A percentile compares a stretch with the other conserved stretches of the same genome.
Conservation (phyloP, 2,888 invertebrate species). For the Mimumesa dahlbomi region DNA sequence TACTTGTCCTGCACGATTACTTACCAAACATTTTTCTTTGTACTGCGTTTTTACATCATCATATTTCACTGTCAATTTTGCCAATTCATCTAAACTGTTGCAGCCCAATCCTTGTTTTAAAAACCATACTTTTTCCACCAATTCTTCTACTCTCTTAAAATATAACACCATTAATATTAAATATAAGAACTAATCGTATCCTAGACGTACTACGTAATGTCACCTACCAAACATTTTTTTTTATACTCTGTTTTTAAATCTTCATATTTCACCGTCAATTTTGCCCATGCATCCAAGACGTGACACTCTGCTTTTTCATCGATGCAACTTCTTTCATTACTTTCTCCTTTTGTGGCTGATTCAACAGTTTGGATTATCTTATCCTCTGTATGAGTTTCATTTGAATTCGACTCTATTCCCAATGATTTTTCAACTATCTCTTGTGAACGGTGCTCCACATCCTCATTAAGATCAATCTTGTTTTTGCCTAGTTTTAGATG, state of each 20-base stretch:
- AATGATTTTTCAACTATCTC: constrained; percentile 12
- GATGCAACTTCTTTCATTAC: constrained; percentile 50
- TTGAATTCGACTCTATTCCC: background rate
- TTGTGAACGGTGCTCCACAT: background rate
- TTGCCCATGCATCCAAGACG: constrained; percentile 29
- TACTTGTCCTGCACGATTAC: too few species aligned
- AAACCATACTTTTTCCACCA: too few species aligned
- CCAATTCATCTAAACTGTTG: constrained; percentile 8
- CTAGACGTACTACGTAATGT: background rate
- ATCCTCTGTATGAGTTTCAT: constrained; percentile 33
- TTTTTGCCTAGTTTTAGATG: constrained; percentile 47
- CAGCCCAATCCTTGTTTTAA: too few species aligned
- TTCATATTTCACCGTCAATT: constrained; percentile 36
- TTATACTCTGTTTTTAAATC: constrained; percentile 36
- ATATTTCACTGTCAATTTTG: too few species aligned
- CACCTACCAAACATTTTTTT: constrained; percentile 39
- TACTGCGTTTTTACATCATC: too few species aligned
- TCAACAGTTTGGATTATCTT: constrained; percentile 55
- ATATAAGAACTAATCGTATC: background rate
- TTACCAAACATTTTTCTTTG: too few species aligned
- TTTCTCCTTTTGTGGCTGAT: constrained; percentile 26
- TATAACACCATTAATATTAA: background rate
- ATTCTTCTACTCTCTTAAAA: constrained; percentile 33
- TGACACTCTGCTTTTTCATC: constrained; percentile 29
- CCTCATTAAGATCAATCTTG: too few species aligned